These are phyloP conservation scores for Sebastes jordani DNA, from an alignment of 2,797 vertebrate species.

Conservation along the genomic window DNA sequence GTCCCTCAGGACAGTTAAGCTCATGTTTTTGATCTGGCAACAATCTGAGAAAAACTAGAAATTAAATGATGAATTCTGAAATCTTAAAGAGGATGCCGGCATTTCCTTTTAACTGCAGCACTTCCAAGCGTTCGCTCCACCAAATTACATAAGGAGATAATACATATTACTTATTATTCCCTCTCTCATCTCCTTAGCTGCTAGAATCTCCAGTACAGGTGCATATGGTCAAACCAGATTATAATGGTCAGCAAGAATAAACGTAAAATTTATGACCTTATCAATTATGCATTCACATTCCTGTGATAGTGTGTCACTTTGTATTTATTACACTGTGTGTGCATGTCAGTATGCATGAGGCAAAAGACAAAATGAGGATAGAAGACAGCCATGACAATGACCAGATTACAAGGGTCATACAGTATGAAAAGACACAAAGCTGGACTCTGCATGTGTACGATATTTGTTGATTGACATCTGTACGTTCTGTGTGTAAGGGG, in stretches of 20 bases:
- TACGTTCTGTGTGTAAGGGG: not conserved
- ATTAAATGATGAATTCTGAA: not conserved
- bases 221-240: not conserved
- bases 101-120: not conserved
- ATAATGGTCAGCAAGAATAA: conserved; percentile 25
- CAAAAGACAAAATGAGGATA: conserved; percentile 3
- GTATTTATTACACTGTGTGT: conserved; percentile 55
- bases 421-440: not conserved
- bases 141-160: not conserved
- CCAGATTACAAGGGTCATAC: not conserved
- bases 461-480: not conserved
- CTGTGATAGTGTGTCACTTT: conserved; percentile 91
- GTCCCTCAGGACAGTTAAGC: not conserved
- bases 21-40: not conserved
- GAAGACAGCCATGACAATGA: conserved; percentile 4
- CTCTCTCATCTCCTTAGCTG: not conserved
- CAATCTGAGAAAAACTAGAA: not conserved
- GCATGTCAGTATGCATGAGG: conserved; percentile 7
- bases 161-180: not conserved
- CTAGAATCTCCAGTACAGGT: not conserved
- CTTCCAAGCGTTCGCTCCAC: not conserved
- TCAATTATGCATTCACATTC: conserved; percentile 96
- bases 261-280: conserved; percentile 62
- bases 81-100: not conserved
- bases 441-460: not conserved